Percentiles rank a stretch among this genome's conserved stretches.
phyloP scores from a whole-genome alignment of 2,797 vertebrate species.

The Anguilla pacifica region DNA sequence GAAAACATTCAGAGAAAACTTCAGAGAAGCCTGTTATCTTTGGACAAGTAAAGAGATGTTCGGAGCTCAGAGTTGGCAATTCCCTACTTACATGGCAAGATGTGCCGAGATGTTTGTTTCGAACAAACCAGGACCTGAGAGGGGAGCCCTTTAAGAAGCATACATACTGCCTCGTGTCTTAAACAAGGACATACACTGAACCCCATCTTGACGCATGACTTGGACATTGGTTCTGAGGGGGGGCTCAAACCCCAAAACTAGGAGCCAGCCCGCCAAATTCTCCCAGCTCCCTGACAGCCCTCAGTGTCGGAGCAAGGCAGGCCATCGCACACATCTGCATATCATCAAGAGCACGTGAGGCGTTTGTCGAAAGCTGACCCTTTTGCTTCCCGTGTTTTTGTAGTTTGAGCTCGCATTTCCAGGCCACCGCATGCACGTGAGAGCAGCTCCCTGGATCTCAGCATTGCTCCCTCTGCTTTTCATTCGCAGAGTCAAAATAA shows the following conservation, averaged over 20 bases:
- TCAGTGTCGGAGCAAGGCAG: neutral
- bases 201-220: slow-evolving; percentile 32
- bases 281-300: neutral
- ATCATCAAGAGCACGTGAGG: neutral
- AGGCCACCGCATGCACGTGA: no score
- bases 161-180: slow-evolving; percentile 31
- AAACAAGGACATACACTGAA: slow-evolving; percentile 46
- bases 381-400: neutral
- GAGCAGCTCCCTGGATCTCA: neutral
- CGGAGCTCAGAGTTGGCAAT: neutral
- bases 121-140: neutral
- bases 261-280: neutral
- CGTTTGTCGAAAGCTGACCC: slow-evolving; percentile 5
- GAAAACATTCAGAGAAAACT: neutral
- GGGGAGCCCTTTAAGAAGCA: slow-evolving; percentile 22
- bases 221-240: neutral
- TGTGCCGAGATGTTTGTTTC: neutral
- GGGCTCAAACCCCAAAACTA: neutral
- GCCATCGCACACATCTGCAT: neutral
- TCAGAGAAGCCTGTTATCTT: neutral
- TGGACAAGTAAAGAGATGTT: neutral
- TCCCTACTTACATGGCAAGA: neutral
- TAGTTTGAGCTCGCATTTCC: neutral
- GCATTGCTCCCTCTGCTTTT: neutral
- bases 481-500: neutral